phyloP scores from a whole-genome alignment of 2,888 invertebrate genomes.

The Norana najaformis region DNA sequence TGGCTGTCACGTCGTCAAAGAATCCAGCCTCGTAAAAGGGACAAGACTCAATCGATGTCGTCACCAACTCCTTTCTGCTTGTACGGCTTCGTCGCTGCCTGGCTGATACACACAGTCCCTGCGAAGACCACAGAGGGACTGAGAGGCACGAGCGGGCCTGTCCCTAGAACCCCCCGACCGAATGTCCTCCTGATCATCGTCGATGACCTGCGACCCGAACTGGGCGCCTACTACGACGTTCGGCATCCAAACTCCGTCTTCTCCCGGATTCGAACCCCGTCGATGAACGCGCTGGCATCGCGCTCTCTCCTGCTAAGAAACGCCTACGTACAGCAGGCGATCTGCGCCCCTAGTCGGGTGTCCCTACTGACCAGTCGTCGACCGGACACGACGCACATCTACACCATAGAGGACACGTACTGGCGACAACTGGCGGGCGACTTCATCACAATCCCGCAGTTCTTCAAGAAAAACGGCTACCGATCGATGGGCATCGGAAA shows the following conservation, averaged over 20 bases:
- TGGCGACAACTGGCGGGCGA: slow-evolving; percentile 41
- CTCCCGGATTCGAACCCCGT: slow-evolving; percentile 47
- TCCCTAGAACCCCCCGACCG: background rate
- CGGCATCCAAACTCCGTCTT: slow-evolving; percentile 36
- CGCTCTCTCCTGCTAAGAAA: slow-evolving; percentile 45
- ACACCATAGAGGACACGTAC: slow-evolving; percentile 39
- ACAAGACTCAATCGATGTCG: background rate
- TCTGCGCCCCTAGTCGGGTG: slow-evolving; percentile 43
- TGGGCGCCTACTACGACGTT: slow-evolving; percentile 43
- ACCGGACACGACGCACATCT: slow-evolving; percentile 44
- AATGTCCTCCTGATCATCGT: slow-evolving; percentile 45
- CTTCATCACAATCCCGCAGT: slow-evolving; percentile 41
- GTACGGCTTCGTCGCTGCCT: background rate
- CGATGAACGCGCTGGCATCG: slow-evolving; percentile 46
- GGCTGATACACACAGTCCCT: background rate
- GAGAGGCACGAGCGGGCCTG: background rate
- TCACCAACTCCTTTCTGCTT: background rate
- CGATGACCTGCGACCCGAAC: slow-evolving; percentile 47
- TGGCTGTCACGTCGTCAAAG: background rate
- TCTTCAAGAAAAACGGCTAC: slow-evolving; percentile 41
- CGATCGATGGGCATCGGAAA: slow-evolving; percentile 38
- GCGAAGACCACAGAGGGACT: background rate
- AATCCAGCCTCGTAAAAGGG: background rate
- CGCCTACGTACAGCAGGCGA: slow-evolving; percentile 47
- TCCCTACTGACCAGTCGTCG: slow-evolving; percentile 43